Percentiles rank a stretch among this genome's conserved stretches.
phyloP scores from a whole-genome alignment of 1,140 invertebrate species.

The Drosophila kohkoa region DNA sequence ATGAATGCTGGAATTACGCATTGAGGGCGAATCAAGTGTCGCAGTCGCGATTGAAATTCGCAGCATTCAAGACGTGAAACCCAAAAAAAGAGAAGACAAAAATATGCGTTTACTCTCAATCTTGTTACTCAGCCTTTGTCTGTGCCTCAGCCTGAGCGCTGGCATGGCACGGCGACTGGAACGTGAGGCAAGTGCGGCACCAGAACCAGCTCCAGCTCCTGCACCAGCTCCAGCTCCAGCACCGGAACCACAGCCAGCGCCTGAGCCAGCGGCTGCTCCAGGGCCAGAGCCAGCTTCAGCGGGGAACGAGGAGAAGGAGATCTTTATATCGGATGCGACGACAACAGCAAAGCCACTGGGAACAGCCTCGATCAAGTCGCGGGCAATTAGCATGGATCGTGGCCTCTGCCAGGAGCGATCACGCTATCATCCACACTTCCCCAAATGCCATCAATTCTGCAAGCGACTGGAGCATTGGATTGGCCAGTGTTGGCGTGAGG shows the following conservation, averaged over 20 bases:
- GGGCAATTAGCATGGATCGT: constrained; percentile 66
- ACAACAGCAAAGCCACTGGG: constrained; percentile 23
- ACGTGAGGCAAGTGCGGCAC: constrained; percentile 31
- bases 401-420: constrained; percentile 62
- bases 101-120: constrained; percentile 3
- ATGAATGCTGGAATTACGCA: constrained; percentile 38
- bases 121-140: constrained; percentile 1
- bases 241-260: not conserved
- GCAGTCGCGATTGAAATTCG: constrained; percentile 33
- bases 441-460: constrained; percentile 76
- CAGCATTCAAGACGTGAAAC: constrained; percentile 32
- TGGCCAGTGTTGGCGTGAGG: constrained; percentile 73
- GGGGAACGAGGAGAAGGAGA: constrained; percentile 3
- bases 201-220: constrained; percentile 1
- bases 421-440: constrained; percentile 69
- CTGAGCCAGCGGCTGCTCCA: not conserved
- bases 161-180: constrained; percentile 9
- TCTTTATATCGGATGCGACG: constrained; percentile 36
- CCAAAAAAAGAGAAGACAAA: constrained; percentile 9
- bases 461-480: constrained; percentile 76
- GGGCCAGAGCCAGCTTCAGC: not conserved
- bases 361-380: constrained; percentile 69
- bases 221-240: not conserved
- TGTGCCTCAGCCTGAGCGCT: constrained; percentile 5
- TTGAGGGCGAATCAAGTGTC: not conserved